A percentile compares a stretch with the other conserved stretches of the same genome.
phyloP scores from a whole-genome alignment of 1,140 invertebrate genomes.

The Danaus melanippus region DNA sequence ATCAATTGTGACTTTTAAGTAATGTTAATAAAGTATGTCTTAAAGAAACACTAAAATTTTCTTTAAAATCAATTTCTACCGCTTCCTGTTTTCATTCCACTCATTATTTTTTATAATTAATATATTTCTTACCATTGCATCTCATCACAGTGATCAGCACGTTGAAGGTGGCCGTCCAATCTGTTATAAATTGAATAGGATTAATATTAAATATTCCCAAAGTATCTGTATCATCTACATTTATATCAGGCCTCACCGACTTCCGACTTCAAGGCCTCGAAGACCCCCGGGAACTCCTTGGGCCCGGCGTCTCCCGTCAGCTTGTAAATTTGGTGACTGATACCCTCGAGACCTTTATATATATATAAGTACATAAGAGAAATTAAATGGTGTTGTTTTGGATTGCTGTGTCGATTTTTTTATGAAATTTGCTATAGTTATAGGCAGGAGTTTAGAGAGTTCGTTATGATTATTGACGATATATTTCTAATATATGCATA shows the following conservation, averaged over 20 bases:
- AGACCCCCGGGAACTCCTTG: constrained; percentile 21
- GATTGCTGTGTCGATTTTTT: no score
- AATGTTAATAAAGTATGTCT: no score
- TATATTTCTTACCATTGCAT: constrained; percentile 8
- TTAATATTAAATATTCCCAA: neutral
- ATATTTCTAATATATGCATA: no score
- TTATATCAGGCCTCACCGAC: constrained; percentile 22
- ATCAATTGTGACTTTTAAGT: no score
- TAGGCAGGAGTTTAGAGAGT: no score
- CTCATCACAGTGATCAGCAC: constrained; percentile 10
- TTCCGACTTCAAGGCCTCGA: constrained; percentile 24
- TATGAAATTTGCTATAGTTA: no score
- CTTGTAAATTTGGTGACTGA: constrained; percentile 23
- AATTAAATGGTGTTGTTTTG: no score
- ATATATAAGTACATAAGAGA: neutral
- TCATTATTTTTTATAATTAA: no score
- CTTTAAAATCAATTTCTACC: no score
- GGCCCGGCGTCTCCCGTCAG: constrained; percentile 31
- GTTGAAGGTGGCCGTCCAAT: constrained; percentile 12
- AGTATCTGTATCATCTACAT: neutral
- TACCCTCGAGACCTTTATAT: constrained; percentile 32
- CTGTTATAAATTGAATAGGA: constrained; percentile 17
- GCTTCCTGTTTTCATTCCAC: no score
- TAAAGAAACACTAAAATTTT: no score
- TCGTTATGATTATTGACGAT: no score